Evolutionary conservation across 2,888 invertebrate genomes (phyloP).

Genomic region (Orchesellides sinensis): DNA sequence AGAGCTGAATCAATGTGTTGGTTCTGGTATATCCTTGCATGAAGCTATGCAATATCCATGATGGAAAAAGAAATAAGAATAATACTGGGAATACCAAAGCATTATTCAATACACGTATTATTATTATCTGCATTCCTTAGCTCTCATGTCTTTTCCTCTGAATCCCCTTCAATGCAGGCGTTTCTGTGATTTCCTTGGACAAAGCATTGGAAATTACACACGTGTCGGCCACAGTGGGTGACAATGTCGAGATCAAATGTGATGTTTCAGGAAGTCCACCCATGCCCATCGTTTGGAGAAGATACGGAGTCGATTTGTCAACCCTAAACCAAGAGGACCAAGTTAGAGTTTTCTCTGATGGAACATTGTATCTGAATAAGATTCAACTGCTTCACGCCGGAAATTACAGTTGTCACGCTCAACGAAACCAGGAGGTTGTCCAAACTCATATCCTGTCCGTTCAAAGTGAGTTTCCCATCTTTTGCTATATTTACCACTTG

Average conservation of each 20-base stretch:
- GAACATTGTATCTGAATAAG: conserved; percentile 85
- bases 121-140: conserved; percentile 37
- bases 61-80: not conserved
- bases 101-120: not conserved
- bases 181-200: conserved; percentile 85
- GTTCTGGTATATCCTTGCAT: too few species aligned
- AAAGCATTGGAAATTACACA: conserved; percentile 85
- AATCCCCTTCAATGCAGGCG: conserved; percentile 78
- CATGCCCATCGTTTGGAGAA: conserved; percentile 84
- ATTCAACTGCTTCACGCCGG: conserved; percentile 86
- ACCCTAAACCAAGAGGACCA: conserved; percentile 76
- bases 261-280: conserved; percentile 85
- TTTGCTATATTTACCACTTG: too few species aligned
- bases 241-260: conserved; percentile 88
- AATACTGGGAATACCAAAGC: not conserved
- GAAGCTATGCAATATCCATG: not conserved
- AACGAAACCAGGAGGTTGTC: conserved; percentile 84
- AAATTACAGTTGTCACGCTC: conserved; percentile 87
- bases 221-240: conserved; percentile 84
- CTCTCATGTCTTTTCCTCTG: not conserved
- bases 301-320: conserved; percentile 73
- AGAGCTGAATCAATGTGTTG: not conserved
- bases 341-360: conserved; percentile 85
- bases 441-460: conserved; percentile 86
- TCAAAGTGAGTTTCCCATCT: conserved; percentile 82